phyloP scores from a whole-genome alignment of 2,888 invertebrate species.

The Lapara coniferarum region DNA sequence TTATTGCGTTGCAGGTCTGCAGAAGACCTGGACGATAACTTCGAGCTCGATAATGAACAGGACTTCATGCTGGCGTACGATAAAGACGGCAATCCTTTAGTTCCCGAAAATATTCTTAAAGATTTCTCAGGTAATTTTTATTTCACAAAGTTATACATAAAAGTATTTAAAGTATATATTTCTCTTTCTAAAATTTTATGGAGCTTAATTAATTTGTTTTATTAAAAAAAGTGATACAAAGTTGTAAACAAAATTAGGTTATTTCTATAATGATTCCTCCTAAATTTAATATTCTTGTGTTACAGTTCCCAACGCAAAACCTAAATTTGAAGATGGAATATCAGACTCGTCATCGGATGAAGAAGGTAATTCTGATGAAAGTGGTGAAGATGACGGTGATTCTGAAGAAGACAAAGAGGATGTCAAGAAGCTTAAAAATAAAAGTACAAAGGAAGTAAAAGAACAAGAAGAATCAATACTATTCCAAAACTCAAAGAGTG shows the following conservation, averaged over 20 bases:
- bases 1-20: conserved; percentile 82
- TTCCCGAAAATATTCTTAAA: conserved; percentile 70
- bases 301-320: conserved; percentile 72
- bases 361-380: conserved; percentile 56
- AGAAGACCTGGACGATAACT: conserved; percentile 94
- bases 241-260: no score
- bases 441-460: conserved; percentile 24
- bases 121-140: conserved; percentile 64
- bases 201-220: no score
- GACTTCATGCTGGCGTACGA: conserved; percentile 79
- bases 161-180: no score
- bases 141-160: background rate
- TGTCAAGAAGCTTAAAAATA: conserved; percentile 3
- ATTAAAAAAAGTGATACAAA: no score
- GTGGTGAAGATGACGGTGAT: conserved; percentile 36
- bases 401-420: conserved; percentile 31
- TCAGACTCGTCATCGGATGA: conserved; percentile 69
- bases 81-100: conserved; percentile 74
- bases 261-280: no score
- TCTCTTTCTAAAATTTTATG: no score
- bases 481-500: conserved; percentile 22
- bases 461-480: conserved; percentile 29
- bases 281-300: conserved; percentile 19
- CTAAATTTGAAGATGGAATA: conserved; percentile 69
- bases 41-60: conserved; percentile 84